A percentile compares a stretch with the other conserved stretches of the same genome.
Conservation (phyloP, 1,140 invertebrate species). For the Diabrotica undecimpunctata region DNA sequence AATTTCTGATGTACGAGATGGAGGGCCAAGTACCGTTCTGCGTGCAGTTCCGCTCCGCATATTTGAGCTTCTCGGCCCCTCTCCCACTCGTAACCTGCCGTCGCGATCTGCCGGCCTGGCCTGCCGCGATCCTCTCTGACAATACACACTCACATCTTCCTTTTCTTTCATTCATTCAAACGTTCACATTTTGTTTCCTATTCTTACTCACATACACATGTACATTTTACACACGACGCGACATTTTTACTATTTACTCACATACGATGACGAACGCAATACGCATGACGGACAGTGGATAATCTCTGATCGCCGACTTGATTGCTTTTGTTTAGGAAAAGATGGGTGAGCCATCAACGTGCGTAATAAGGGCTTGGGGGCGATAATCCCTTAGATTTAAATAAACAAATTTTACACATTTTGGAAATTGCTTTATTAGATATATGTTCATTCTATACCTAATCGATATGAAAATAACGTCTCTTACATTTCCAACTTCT, state of each 20-base stretch:
- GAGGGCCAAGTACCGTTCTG: background rate
- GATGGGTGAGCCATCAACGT: background rate
- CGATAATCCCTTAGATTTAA: too few relatives aligned
- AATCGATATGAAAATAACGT: too few relatives aligned
- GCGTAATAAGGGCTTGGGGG: too few relatives aligned
- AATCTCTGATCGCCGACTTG: background rate
- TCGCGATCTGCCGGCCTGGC: background rate
- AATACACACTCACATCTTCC: background rate
- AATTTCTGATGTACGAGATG: too few relatives aligned
- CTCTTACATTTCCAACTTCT: too few relatives aligned
- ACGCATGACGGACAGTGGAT: background rate
- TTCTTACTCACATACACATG: background rate
- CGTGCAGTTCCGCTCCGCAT: background rate
- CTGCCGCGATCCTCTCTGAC: background rate
- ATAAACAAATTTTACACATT: too few relatives aligned
- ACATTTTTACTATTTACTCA: conserved; percentile 1
- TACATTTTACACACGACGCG: background rate
- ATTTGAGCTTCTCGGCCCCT: conserved; percentile 1
- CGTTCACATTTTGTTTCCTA: background rate
- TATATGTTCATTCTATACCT: too few relatives aligned
- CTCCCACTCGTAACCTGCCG: background rate
- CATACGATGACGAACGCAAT: background rate
- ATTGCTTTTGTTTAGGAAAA: background rate
- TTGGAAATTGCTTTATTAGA: too few relatives aligned
- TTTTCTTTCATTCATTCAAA: conserved; percentile 2